A percentile compares a stretch with the other conserved stretches of the same genome.
Evolutionary conservation across 35 echinoderm and acorn worm species (phyloP).

Genomic region (Holothuria glaberrima): DNA sequence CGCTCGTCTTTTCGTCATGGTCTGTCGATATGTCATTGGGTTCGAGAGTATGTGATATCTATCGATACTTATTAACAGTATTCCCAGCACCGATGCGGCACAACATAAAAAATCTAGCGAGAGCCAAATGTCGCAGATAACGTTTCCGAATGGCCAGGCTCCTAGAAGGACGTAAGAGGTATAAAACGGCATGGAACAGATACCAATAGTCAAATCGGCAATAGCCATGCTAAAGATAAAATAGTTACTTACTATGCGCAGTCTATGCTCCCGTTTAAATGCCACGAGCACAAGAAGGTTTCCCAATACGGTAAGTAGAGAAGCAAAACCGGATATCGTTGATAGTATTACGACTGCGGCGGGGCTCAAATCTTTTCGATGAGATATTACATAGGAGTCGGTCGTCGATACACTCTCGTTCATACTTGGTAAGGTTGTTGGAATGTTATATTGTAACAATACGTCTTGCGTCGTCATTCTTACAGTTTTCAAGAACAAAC

Average conservation of each 20-base stretch:
- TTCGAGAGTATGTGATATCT: conserved; percentile 77
- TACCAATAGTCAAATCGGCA: conserved; percentile 79
- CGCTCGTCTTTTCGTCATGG: conserved; percentile 76
- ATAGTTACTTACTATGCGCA: conserved; percentile 78
- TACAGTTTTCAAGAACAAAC: no score
- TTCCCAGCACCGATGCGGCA: conserved; percentile 89
- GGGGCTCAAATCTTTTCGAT: not conserved
- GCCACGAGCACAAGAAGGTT: conserved; percentile 88
- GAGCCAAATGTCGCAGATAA: conserved; percentile 92
- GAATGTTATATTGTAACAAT: conserved; percentile 4
- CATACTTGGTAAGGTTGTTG: conserved; percentile 8
- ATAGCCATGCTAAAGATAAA: conserved; percentile 88
- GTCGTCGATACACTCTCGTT: conserved; percentile 11
- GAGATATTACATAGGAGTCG: not conserved
- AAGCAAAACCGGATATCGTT: conserved; percentile 66
- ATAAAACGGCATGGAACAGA: conserved; percentile 94
- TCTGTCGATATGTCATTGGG: conserved; percentile 86
- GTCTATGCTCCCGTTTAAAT: conserved; percentile 74
- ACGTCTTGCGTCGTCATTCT: conserved; percentile 39
- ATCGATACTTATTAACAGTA: conserved; percentile 87
- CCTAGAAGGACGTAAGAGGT: conserved; percentile 82
- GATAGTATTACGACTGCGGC: conserved; percentile 28
- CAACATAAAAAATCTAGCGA: conserved; percentile 91
- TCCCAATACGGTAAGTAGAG: conserved; percentile 74
- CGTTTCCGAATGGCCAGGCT: conserved; percentile 82